Evolutionary conservation across 2,888 invertebrate genomes (phyloP).

Genomic region (Acanthosepion esculentum): DNA sequence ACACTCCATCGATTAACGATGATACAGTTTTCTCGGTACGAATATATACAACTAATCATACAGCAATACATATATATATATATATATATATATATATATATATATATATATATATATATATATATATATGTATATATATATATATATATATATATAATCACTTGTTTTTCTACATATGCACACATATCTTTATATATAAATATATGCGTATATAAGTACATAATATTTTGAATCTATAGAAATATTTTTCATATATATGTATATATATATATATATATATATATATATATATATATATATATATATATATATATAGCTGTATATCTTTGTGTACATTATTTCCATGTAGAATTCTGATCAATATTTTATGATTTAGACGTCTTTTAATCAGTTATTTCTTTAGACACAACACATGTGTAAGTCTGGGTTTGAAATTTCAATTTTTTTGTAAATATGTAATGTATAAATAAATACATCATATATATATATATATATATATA

Average conservation of each 20-base stretch:
- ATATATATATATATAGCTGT: neutral
- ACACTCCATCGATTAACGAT: neutral
- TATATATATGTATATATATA: neutral
- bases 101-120: constrained; percentile 36
- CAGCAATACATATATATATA: neutral
- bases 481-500: neutral
- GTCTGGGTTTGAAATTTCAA: neutral
- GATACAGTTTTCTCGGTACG: neutral
- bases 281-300: neutral
- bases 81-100: constrained; percentile 41
- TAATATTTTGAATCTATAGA: neutral
- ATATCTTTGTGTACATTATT: neutral
- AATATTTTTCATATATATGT: neutral
- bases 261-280: neutral
- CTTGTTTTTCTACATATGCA: neutral
- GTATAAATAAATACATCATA: neutral
- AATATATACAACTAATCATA: neutral
- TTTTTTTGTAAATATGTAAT: neutral
- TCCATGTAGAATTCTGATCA: too few relatives aligned
- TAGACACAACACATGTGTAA: neutral
- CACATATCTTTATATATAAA: neutral
- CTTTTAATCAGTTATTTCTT: neutral
- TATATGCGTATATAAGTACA: constrained; percentile 10
- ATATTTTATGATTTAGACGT: neutral
- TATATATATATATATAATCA: neutral